Evolutionary conservation across 2,113 vertebrate genomes (phyloP), one percentile per base, ranked within the genome.

Genomic region (Amblyopsis rosae): DNA sequence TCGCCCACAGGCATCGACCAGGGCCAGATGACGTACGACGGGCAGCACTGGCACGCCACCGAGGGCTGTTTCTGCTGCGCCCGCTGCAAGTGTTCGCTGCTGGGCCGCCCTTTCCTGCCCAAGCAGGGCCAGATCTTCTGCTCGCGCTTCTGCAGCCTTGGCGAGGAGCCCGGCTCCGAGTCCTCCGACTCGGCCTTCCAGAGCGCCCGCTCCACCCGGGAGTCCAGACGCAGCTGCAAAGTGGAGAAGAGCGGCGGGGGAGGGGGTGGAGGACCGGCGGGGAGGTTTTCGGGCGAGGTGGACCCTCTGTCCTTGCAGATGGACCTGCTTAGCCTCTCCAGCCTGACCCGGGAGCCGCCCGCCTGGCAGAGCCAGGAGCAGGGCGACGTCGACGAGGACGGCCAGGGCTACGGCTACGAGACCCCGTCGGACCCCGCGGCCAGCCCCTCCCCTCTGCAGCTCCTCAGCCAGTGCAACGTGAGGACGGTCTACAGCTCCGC

Each of bases 121-220:
- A 98, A 98, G 83, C 97, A 98, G 86, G 98, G 97, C 19, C 97
- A 98, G 85, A 99, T 99, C 82, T 99, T 98, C 91, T 99, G 98
- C 82, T 99, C 98, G 0, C 94, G 97, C 33, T 95, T 96, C 11
- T 99, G 98, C 88, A 98, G 97, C 9, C 83, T 94, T 0, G 96
- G 96, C 0, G 98, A 98, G 1, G 98, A 99, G 71, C 94, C 96
- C 0, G 97, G 95, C 63, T 98, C 97, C 0, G 98, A 99, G 81
- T 99, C 96, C 0, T 97, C 97, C 0, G 98, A 99, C 74, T 99
- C 97, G 0, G 97, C 98, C 41, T 99, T 99, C 80, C 98, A 99
- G 82, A 99, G 95, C 0, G 96, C 96, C 0, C 92, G 97, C 56
- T 96, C 96, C 77, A 96, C 96, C 76, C 94, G 95, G 68, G 97